These are phyloP conservation scores for Allophyes oxyacanthae DNA, from an alignment of 2,888 invertebrate genomes.

Conservation along the genomic window DNA sequence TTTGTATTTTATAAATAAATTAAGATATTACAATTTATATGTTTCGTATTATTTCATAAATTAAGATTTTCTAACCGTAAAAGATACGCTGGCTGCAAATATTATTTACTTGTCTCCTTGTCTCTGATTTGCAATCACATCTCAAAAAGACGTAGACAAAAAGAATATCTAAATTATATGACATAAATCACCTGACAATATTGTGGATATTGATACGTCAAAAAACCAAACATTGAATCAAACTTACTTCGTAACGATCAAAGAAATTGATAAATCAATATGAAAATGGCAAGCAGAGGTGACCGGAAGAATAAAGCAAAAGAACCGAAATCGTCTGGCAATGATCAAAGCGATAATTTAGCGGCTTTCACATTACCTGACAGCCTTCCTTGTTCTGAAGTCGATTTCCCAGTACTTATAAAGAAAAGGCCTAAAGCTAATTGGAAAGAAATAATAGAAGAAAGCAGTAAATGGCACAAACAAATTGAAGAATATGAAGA, in stretches of 20 bases:
- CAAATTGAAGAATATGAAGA: slow-evolving; percentile 71
- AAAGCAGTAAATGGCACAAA: slow-evolving; percentile 65
- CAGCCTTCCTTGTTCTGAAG: slow-evolving; percentile 80
- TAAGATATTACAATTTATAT: slow-evolving; percentile 24
- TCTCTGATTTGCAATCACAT: no score
- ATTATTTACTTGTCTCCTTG: no score
- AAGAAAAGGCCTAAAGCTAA: slow-evolving; percentile 64
- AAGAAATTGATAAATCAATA: neutral
- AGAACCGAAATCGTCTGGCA: slow-evolving; percentile 60
- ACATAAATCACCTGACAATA: no score
- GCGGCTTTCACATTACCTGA: slow-evolving; percentile 77
- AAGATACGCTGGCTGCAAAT: slow-evolving; percentile 10
- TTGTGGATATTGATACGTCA: neutral
- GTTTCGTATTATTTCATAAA: slow-evolving; percentile 33
- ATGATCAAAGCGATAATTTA: slow-evolving; percentile 63
- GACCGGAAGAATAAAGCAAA: slow-evolving; percentile 76
- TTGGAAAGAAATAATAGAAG: slow-evolving; percentile 76
- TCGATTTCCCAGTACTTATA: slow-evolving; percentile 75
- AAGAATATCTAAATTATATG: no score
- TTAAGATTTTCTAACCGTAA: no score
- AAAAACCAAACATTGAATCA: neutral
- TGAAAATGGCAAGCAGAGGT: slow-evolving; percentile 73
- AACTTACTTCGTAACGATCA: no score
- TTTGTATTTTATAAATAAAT: slow-evolving; percentile 64
- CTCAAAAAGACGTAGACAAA: no score